phyloP scores from a whole-genome alignment of 2,113 vertebrate species.

The Bagarius yarrelli region DNA sequence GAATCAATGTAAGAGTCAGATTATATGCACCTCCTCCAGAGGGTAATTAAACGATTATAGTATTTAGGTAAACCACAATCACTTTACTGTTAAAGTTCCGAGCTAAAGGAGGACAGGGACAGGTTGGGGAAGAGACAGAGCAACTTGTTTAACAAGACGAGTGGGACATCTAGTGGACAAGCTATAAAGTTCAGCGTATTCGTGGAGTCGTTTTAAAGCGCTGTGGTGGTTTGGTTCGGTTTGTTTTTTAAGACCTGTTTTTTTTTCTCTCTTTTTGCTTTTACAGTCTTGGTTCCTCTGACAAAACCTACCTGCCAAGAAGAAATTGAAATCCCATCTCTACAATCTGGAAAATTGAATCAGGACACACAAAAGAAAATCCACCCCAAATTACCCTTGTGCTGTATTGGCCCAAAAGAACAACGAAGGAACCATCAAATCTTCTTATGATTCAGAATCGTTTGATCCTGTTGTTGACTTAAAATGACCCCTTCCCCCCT shows the following conservation, averaged over 20 bases:
- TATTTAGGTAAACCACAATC: neutral
- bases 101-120: conserved; percentile 39
- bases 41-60: neutral
- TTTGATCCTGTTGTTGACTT: conserved; percentile 42
- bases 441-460: conserved; percentile 52
- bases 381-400: conserved; percentile 52
- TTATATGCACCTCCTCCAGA: neutral
- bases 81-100: neutral
- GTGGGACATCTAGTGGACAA: conserved; percentile 50
- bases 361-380: conserved; percentile 55
- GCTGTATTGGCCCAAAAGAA: conserved; percentile 46
- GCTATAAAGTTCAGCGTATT: neutral
- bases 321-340: conserved; percentile 72
- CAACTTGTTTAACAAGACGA: neutral
- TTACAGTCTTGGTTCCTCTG: conserved; percentile 94
- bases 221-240: neutral
- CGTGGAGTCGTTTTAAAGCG: neutral
- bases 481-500: conserved; percentile 31
- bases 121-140: conserved; percentile 30
- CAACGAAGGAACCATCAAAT: conserved; percentile 38
- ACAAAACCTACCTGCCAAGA: conserved; percentile 80
- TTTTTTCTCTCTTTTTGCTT: conserved; percentile 43
- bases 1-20: neutral
- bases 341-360: conserved; percentile 72
- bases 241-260: conserved; percentile 1